A percentile compares a stretch with the other conserved stretches of the same genome.
These are phyloP conservation scores for Myotis pilosus DNA, from an alignment of 2,797 vertebrate species.

Conservation along the genomic window DNA sequence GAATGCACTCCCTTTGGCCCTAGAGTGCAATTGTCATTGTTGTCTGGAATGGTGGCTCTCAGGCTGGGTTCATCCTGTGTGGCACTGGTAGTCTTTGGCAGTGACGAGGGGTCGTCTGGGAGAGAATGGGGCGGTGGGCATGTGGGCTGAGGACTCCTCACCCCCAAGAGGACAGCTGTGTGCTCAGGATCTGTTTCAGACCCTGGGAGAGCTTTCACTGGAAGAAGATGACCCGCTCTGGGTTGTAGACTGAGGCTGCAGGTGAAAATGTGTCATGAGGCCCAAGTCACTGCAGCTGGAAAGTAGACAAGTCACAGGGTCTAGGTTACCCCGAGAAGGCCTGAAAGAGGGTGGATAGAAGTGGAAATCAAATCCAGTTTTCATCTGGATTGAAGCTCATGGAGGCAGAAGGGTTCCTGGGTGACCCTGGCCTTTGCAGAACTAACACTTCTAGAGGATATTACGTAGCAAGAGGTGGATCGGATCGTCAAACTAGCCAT, in stretches of 20 bases:
- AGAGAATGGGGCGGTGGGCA: neutral
- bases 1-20: neutral
- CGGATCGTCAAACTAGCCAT: neutral
- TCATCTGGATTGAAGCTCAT: neutral
- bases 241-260: neutral
- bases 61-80: too few species aligned
- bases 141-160: neutral
- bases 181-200: neutral
- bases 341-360: neutral
- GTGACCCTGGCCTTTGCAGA: neutral
- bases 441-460: neutral
- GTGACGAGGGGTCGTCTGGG: accelerated
- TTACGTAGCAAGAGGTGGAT: too few species aligned
- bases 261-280: neutral
- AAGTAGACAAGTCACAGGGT: neutral
- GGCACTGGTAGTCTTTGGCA: accelerated
- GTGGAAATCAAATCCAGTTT: neutral
- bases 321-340: neutral
- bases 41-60: neutral
- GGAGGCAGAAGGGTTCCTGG: neutral
- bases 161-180: neutral
- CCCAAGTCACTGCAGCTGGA: neutral
- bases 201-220: neutral
- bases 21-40: neutral
- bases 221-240: neutral